Evolutionary conservation across 2,797 vertebrate species (phyloP).

Genomic region (Staurois parvus): DNA sequence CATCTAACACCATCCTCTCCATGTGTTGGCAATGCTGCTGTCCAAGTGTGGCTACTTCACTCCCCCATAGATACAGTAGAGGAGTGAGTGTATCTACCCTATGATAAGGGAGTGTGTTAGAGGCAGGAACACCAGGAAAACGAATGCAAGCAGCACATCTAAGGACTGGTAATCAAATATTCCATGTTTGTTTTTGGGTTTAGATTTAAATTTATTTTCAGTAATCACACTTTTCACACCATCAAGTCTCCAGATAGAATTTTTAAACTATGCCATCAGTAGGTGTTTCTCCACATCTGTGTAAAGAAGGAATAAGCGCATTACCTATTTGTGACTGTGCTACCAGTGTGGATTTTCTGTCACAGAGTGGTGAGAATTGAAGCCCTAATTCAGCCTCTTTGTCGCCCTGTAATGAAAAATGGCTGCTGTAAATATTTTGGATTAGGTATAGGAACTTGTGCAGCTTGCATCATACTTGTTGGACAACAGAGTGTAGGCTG

Average conservation of each 20-base stretch:
- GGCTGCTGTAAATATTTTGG: not conserved
- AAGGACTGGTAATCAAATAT: too few species aligned
- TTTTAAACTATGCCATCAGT: not conserved
- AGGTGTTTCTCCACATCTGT: not conserved
- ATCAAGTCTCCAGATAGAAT: not conserved
- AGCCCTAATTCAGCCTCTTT: conserved; percentile 94
- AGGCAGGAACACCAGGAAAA: too few species aligned
- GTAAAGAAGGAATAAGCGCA: not conserved
- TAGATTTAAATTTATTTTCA: too few species aligned
- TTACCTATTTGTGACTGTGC: conserved; percentile 98
- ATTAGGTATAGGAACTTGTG: not conserved
- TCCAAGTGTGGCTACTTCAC: too few species aligned
- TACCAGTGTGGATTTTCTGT: conserved; percentile 96
- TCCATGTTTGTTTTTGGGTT: too few species aligned
- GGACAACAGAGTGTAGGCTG: too few species aligned
- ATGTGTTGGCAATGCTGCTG: too few species aligned
- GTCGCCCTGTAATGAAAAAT: conserved; percentile 84
- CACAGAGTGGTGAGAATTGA: conserved; percentile 96
- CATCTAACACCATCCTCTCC: too few species aligned
- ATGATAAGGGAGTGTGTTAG: too few species aligned
- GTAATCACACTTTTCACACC: not conserved
- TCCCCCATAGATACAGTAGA: too few species aligned
- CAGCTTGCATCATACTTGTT: not conserved
- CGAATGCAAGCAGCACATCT: too few species aligned
- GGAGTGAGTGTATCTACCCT: too few species aligned